These are phyloP conservation scores for Chelmon rostratus DNA, from an alignment of 2,797 vertebrate species.

Conservation along the genomic window DNA sequence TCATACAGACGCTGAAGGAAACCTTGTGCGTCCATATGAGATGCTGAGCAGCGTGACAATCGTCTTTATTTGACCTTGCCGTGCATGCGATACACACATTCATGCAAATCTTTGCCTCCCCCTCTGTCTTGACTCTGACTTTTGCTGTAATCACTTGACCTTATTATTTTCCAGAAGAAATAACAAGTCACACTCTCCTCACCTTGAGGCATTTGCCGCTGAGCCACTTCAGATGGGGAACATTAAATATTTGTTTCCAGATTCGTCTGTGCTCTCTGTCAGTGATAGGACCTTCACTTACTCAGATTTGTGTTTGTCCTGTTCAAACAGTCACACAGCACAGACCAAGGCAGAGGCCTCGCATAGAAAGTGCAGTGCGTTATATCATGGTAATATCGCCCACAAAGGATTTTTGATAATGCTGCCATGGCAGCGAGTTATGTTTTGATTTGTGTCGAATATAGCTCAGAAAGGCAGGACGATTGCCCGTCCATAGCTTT, in stretches of 20 bases:
- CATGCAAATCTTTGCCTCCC: conserved; percentile 20
- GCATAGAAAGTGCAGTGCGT: conserved; percentile 28
- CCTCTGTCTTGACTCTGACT: conserved; percentile 39
- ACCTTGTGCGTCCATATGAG: too few relatives aligned
- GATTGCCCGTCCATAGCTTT: neutral
- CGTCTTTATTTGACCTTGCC: neutral
- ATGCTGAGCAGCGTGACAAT: too few relatives aligned
- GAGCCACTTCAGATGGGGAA: conserved; percentile 65
- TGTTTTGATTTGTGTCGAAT: conserved; percentile 33
- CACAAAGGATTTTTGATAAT: conserved; percentile 52
- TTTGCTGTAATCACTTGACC: conserved; percentile 45
- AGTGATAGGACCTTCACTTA: conserved; percentile 82
- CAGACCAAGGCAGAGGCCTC: conserved; percentile 8
- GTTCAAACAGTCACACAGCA: conserved; percentile 82
- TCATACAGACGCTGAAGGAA: too few relatives aligned
- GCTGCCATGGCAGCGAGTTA: conserved; percentile 43
- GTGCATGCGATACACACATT: conserved; percentile 17
- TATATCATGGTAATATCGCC: conserved; percentile 31
- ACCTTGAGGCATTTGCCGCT: conserved; percentile 50
- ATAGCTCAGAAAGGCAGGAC: conserved; percentile 15
- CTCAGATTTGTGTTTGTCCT: conserved; percentile 83
- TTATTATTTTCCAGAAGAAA: conserved; percentile 50
- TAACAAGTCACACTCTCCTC: conserved; percentile 42
- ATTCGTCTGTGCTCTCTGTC: conserved; percentile 80
- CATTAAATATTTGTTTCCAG: conserved; percentile 81